Evolutionary conservation across 2,888 invertebrate genomes (phyloP), one percentile per base, ranked within the genome.

Genomic region (Hetaerina titia): DNA sequence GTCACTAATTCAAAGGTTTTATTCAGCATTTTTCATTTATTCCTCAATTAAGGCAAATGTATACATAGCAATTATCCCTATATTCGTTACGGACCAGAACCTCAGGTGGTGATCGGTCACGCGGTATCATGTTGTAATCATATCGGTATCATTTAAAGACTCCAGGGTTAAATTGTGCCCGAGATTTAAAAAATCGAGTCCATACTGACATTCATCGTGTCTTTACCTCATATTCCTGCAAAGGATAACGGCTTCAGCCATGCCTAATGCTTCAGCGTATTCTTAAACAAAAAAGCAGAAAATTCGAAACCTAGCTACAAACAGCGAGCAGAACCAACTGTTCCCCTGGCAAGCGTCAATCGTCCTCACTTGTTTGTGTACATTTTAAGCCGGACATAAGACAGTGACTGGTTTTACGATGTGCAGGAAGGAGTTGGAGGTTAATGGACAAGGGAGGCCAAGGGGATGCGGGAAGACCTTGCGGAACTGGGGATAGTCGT

Each of bases 291-390:
- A 81, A 8, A 22, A 81, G 31, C 25, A 31, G 81, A 81, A 81
- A 81, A 15, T 31, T 31, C 8, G 25, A 81, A 81, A 81, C 4
- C 2, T 11, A 81, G 31, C 11, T 2, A 81, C 25, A 6, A 13
- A 25, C 31, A 31, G 25, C 81, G 31, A 81, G 13, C 31, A 22
- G 81, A 81, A 31, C 81, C 81, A 31, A 81, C 81, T 81, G 81
- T 63, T 64, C 31, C 92, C 69, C 92, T 92, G 92, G 56, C n/a
- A 69, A 92, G 69, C 69, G 74, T 92, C 92, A 64, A 64, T 92
- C 92, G 69, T 92, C 92, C 69, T 69, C 69, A 64, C 69, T 92
- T 92, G 92, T 92, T 92, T 92, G 92, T 92, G 92, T 92, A 74
- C 69, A 25, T 92, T 92, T 56, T 56, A 56, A 17, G 92, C 92